A percentile compares a stretch with the other conserved stretches of the same genome.
phyloP scores from a whole-genome alignment of 2,113 vertebrate species.

The Corynorhinus townsendii region DNA sequence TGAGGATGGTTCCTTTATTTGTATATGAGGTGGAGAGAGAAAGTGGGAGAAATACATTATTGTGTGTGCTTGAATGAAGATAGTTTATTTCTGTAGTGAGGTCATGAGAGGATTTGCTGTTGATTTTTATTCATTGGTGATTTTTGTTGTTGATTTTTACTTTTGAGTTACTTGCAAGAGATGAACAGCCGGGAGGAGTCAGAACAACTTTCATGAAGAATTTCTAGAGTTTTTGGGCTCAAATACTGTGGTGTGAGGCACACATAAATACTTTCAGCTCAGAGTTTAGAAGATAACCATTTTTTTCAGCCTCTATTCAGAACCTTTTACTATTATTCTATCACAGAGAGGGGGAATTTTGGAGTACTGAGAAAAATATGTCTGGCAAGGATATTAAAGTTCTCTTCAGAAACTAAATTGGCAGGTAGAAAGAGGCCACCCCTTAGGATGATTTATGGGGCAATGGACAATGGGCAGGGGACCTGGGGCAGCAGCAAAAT shows the following conservation, averaged over 20 bases:
- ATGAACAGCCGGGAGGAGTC: neutral
- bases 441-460: neutral
- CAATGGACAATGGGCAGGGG: fast-evolving
- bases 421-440: neutral
- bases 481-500: neutral
- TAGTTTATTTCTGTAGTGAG: neutral
- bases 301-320: neutral
- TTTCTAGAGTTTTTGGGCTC: neutral
- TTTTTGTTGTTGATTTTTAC: constrained; percentile 12
- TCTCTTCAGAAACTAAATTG: neutral
- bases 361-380: neutral
- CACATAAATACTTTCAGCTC: neutral
- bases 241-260: neutral
- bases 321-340: neutral
- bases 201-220: neutral
- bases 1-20: neutral
- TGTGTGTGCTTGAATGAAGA: neutral
- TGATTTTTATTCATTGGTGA: neutral
- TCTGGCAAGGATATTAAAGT: neutral
- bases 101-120: neutral
- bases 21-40: neutral
- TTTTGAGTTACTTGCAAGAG: neutral
- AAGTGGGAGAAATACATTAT: neutral
- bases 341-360: neutral
- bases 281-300: neutral